phyloP scores from a whole-genome alignment of 2,888 invertebrate species.

The Caenorhabditis imperialis region DNA sequence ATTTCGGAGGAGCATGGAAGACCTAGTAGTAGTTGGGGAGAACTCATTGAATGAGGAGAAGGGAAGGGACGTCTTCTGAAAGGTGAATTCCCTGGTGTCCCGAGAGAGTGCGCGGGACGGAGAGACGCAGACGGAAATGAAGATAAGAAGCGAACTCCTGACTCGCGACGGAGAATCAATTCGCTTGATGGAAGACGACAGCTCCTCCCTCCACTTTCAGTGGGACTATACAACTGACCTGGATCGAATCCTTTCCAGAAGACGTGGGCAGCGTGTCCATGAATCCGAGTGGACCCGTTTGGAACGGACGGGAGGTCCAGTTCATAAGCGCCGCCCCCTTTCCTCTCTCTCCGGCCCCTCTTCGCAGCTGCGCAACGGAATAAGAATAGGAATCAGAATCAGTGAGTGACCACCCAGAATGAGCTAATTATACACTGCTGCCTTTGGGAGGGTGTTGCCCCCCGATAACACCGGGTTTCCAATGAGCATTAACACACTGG shows the following conservation, averaged over 20 bases:
- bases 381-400: too few species aligned
- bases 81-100: constrained; percentile 53
- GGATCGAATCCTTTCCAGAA: constrained; percentile 31
- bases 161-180: constrained; percentile 28
- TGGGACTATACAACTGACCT: constrained; percentile 29
- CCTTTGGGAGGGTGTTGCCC: neutral
- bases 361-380: constrained; percentile 42
- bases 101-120: constrained; percentile 23
- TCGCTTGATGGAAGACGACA: constrained; percentile 52
- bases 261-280: constrained; percentile 40
- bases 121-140: constrained; percentile 42
- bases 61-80: constrained; percentile 9
- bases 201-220: constrained; percentile 12
- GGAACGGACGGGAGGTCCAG: neutral
- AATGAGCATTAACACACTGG: constrained; percentile 47
- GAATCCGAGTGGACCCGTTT: constrained; percentile 36
- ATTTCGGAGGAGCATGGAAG: neutral
- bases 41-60: neutral
- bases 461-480: constrained; percentile 5
- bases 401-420: constrained; percentile 14
- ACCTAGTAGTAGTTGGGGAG: neutral
- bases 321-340: constrained; percentile 26
- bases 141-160: constrained; percentile 42
- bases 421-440: constrained; percentile 51
- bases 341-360: constrained; percentile 26